Conservation (phyloP, 2,797 vertebrate species). For the Staurois parvus region DNA sequence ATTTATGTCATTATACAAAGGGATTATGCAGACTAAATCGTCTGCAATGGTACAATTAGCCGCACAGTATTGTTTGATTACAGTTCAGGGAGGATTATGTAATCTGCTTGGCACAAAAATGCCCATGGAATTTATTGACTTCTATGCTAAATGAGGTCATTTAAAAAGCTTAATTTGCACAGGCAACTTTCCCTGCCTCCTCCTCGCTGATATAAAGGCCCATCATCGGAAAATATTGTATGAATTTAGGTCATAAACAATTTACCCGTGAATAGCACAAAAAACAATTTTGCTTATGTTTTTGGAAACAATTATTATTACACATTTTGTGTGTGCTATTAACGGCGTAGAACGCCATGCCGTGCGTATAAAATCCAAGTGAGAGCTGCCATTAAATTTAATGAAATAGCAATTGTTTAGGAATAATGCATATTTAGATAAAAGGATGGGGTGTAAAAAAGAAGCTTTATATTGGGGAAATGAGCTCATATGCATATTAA, state of each 20-base stretch:
- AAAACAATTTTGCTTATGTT: slow-evolving; percentile 54
- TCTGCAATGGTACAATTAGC: slow-evolving; percentile 29
- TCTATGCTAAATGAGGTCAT: slow-evolving; percentile 44
- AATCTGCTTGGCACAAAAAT: slow-evolving; percentile 47
- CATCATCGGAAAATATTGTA: slow-evolving; percentile 51
- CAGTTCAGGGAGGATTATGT: slow-evolving; percentile 53
- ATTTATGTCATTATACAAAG: slow-evolving; percentile 9
- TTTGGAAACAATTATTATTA: slow-evolving; percentile 53
- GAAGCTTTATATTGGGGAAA: slow-evolving; percentile 16
- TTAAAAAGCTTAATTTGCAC: slow-evolving; percentile 50
- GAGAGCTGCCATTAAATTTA: slow-evolving; percentile 64
- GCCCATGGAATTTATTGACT: slow-evolving; percentile 42
- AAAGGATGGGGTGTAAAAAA: slow-evolving; percentile 18
- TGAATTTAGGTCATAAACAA: slow-evolving; percentile 48
- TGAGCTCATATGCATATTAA: slow-evolving; percentile 12
- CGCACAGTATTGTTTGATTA: slow-evolving; percentile 45
- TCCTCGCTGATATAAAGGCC: slow-evolving; percentile 36
- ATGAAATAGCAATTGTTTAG: slow-evolving; percentile 57
- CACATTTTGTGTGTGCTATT: slow-evolving; percentile 22
- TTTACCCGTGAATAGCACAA: slow-evolving; percentile 32
- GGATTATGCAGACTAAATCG: slow-evolving; percentile 14
- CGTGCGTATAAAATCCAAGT: slow-evolving; percentile 71
- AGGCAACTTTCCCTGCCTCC: slow-evolving; percentile 28
- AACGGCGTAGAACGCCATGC: slow-evolving; percentile 71
- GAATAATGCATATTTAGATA: slow-evolving; percentile 52